A percentile compares a stretch with the other conserved stretches of the same genome.
These are phyloP conservation scores for Sebastes jordani DNA, from an alignment of 2,797 vertebrate species.

Conservation along the genomic window DNA sequence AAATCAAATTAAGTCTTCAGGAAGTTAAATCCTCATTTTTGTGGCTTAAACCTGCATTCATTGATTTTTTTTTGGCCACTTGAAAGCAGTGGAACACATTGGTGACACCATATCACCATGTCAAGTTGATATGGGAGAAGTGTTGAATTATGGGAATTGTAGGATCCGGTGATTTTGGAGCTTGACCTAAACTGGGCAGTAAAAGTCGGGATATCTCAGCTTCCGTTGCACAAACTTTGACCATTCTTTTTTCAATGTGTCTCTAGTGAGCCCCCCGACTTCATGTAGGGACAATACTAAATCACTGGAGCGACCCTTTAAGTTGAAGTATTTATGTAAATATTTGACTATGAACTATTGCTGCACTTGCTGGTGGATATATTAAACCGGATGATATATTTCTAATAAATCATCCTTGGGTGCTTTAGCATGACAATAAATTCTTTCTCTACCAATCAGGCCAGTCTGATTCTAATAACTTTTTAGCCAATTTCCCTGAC, in stretches of 20 bases:
- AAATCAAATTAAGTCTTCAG: too few species aligned
- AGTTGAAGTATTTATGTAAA: not conserved
- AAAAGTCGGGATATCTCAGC: too few species aligned
- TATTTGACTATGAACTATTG: not conserved
- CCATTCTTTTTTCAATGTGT: not conserved
- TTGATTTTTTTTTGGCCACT: not conserved
- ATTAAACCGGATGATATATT: not conserved
- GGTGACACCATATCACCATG: not conserved
- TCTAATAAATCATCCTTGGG: not conserved
- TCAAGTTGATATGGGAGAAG: not conserved
- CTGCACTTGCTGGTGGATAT: not conserved
- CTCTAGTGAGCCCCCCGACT: not conserved
- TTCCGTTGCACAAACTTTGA: too few species aligned
- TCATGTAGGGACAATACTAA: not conserved
- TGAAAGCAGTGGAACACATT: not conserved
- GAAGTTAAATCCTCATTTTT: not conserved
- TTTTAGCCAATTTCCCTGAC: constrained; percentile 41
- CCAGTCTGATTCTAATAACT: constrained; percentile 18
- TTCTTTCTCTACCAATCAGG: not conserved
- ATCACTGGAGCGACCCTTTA: not conserved
- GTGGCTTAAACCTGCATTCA: not conserved
- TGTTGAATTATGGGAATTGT: not conserved
- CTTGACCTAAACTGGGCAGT: too few species aligned
- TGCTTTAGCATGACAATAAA: too few species aligned
- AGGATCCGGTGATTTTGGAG: too few species aligned